Percentiles rank a stretch among this genome's conserved stretches.
Conservation (phyloP, 2,888 invertebrate species). For the Lithosia quadra region DNA sequence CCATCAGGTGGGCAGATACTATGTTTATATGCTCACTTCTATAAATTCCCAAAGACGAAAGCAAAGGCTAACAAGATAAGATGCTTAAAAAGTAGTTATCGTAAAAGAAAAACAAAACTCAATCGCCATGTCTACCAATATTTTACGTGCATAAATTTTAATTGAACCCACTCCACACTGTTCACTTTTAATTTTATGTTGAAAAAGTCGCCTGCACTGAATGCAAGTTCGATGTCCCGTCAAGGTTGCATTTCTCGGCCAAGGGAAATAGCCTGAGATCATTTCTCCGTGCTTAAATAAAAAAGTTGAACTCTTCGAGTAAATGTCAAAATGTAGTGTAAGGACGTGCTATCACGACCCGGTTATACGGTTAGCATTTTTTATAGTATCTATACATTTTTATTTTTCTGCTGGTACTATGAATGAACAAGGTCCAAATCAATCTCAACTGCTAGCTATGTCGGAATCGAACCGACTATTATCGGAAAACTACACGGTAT, state of each 20-base stretch:
- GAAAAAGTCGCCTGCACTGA: constrained; percentile 63
- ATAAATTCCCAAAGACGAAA: neutral
- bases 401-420: neutral
- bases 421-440: neutral
- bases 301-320: constrained; percentile 52
- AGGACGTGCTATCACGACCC: constrained; percentile 12
- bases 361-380: neutral
- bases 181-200: constrained; percentile 53
- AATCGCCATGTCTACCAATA: neutral
- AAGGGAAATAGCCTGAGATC: constrained; percentile 72
- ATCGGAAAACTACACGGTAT: too few species aligned
- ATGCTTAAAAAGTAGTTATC: neutral
- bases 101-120: constrained; percentile 1
- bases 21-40: neutral
- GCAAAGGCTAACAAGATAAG: neutral
- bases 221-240: constrained; percentile 69
- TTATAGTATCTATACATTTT: neutral
- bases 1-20: too few species aligned
- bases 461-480: too few species aligned
- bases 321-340: constrained; percentile 57
- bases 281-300: constrained; percentile 75
- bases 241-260: constrained; percentile 80
- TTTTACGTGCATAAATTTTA: constrained; percentile 41
- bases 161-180: constrained; percentile 37
- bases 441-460: too few species aligned